Base-by-base conservation (phyloP, 2,797 vertebrate genomes). In the Dallia pectoralis region DNA sequence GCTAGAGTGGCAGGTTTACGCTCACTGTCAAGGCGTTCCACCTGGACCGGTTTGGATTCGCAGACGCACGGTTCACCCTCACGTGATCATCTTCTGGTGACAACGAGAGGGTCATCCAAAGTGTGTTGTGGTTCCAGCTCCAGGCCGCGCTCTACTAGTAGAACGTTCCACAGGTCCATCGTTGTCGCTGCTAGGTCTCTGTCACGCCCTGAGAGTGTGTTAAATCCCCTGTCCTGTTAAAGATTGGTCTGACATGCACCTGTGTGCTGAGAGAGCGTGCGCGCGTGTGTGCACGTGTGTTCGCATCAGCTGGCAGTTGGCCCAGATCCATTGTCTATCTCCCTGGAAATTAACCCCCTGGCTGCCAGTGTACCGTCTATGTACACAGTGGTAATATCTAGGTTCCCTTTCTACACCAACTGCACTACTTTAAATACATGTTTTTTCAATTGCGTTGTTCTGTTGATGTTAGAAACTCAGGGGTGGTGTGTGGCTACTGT, bases 111-210 rank as follows among this genome's bases (percentile, higher is more conserved):
- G n/a, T n/a, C n/a, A n/a, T n/a, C n/a, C n/a, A n/a, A n/a, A n/a
- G n/a, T n/a, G 77, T 86, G 76, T 82, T 85, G 78, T 84, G 83
- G 85, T 85, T 79, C 77, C 76, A 29, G 59, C 14, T 4, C 77
- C 71, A 74, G 81, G 81, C 78, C 76, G 69, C 30, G 16, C 16
- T 36, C 40, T 12, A 12, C 40, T 44, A 12, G 40, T 44, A 14
- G 11, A 14, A 44, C 40, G 14, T 44, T 44, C 40, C 40, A 1
- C 40, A 12, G 9, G 8, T 11, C 40, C 40, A 3, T 44, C 12
- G 40, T 12, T 9, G 40, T 44, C 8, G 11, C 1, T 9, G 0
- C 40, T 14, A 11, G 40, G 9, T 44, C 14, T 44, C 40, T 14
- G 9, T 12, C 12, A 14, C 25, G 25, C 53, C 53, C 25, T 11